phyloP scores from a whole-genome alignment of 1,140 invertebrate genomes.

The Tetramorium alpestre region DNA sequence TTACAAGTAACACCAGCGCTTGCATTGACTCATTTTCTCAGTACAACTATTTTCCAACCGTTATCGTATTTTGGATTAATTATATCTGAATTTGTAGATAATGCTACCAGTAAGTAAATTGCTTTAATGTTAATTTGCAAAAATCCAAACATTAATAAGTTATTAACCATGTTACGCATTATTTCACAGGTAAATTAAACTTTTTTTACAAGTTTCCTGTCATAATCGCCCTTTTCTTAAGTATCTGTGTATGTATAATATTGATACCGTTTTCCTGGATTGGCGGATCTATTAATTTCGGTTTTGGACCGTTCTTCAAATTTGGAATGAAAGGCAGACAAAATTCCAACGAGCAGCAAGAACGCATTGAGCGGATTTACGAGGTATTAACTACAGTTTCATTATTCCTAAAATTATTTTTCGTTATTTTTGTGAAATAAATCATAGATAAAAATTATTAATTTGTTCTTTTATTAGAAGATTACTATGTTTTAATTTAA shows the following conservation, averaged over 20 bases:
- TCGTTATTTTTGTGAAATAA: neutral
- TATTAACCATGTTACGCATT: neutral
- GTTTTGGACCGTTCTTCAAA: constrained; percentile 67
- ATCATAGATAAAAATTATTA: neutral
- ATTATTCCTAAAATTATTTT: neutral
- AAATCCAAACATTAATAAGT: neutral
- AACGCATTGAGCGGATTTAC: constrained; percentile 42
- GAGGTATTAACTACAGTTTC: constrained; percentile 39
- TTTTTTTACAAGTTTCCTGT: neutral
- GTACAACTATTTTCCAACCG: constrained; percentile 69
- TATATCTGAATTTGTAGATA: constrained; percentile 70
- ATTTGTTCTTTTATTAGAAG: neutral
- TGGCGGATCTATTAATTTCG: constrained; percentile 68
- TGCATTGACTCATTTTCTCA: constrained; percentile 75
- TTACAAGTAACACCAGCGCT: constrained; percentile 76
- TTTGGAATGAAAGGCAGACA: constrained; percentile 42
- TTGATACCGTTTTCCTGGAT: constrained; percentile 58
- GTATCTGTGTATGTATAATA: constrained; percentile 52
- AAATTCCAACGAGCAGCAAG: constrained; percentile 32
- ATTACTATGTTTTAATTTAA: neutral
- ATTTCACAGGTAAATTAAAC: constrained; percentile 43
- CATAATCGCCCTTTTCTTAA: constrained; percentile 34
- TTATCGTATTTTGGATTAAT: constrained; percentile 62
- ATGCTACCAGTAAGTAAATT: constrained; percentile 72
- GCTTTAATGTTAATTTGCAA: neutral